A percentile compares a stretch with the other conserved stretches of the same genome.
Evolutionary conservation across 2,113 vertebrate species (phyloP).

Genomic region (Thomomys bottae): DNA sequence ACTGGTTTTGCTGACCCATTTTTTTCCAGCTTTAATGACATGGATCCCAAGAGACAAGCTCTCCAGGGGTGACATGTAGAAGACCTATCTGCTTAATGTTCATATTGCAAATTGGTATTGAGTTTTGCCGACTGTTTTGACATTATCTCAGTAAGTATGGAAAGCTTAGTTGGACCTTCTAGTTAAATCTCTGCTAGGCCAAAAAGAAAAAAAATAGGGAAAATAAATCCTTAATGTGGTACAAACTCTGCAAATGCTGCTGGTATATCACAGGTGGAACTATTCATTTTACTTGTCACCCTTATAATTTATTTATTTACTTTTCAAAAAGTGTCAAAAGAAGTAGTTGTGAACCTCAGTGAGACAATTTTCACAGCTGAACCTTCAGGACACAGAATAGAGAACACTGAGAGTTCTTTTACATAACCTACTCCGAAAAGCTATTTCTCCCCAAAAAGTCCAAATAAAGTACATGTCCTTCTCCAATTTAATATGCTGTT

Average conservation of each 20-base stretch:
- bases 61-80: neutral
- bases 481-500: neutral
- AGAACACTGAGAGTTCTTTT: neutral
- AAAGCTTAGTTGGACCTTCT: conserved; percentile 22
- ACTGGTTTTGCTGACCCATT: neutral
- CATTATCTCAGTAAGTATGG: conserved; percentile 41
- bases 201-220: conserved; percentile 55
- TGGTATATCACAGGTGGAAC: neutral
- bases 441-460: neutral
- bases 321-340: conserved; percentile 54
- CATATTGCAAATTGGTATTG: conserved; percentile 14
- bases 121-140: neutral
- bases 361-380: neutral
- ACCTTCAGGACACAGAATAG: neutral
- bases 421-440: neutral
- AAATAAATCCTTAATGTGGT: conserved; percentile 56
- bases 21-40: conserved; percentile 18
- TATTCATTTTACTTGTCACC: conserved; percentile 60
- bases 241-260: conserved; percentile 50
- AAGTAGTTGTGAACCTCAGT: neutral
- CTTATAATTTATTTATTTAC: conserved; percentile 74
- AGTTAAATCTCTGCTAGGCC: conserved; percentile 60
- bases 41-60: neutral
- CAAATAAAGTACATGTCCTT: neutral
- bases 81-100: neutral